Conservation (phyloP, 2,888 invertebrate species). For the Sinelater perroti region DNA sequence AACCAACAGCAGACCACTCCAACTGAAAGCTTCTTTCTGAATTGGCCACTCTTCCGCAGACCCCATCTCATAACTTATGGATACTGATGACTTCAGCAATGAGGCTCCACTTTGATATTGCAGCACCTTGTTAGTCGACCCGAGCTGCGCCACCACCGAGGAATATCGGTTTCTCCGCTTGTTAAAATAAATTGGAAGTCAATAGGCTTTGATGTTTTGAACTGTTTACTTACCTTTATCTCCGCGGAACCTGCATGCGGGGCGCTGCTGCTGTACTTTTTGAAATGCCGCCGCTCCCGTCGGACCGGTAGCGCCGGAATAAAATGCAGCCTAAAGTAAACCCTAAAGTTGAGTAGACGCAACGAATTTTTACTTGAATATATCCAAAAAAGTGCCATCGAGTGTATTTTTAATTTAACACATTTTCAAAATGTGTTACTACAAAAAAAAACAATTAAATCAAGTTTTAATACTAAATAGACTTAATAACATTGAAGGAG, state of each 20-base stretch:
- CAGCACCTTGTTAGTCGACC: constrained; percentile 56
- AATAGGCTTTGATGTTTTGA: constrained; percentile 58
- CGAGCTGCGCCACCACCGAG: constrained; percentile 31
- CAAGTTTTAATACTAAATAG: too few relatives aligned
- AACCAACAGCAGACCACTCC: constrained; percentile 53
- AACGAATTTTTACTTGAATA: too few relatives aligned
- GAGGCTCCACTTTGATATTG: constrained; percentile 59
- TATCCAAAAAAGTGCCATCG: too few relatives aligned
- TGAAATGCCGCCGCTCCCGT: constrained; percentile 17
- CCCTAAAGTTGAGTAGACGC: too few relatives aligned
- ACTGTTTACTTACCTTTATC: constrained; percentile 45
- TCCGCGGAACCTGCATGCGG: constrained; percentile 8
- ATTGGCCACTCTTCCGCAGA: constrained; percentile 55
- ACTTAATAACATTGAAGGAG: too few relatives aligned
- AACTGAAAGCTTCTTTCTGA: constrained; percentile 53
- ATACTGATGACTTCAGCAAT: constrained; percentile 80
- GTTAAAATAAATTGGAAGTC: constrained; percentile 62
- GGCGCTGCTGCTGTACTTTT: constrained; percentile 11
- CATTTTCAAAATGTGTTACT: too few relatives aligned
- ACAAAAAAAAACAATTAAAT: too few relatives aligned
- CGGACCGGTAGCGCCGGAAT: too few relatives aligned
- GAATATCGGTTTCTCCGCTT: constrained; percentile 48
- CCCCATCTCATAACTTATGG: constrained; percentile 75
- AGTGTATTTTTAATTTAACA: too few relatives aligned
- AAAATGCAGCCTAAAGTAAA: too few relatives aligned